Conservation (phyloP, 2,797 vertebrate species). For the Coracias cyanogaster region DNA sequence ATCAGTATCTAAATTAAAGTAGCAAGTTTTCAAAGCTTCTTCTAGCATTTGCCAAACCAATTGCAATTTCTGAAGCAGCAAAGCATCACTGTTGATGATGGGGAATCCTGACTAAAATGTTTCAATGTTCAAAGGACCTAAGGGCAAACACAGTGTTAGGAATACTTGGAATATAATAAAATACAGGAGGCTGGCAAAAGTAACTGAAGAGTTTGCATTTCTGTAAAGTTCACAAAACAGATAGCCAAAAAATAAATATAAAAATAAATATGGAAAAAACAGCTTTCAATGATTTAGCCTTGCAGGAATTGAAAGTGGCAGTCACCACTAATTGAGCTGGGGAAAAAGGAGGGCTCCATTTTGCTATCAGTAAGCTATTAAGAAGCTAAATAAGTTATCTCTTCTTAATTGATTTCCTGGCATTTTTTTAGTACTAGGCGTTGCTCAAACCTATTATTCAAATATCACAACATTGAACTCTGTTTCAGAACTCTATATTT, state of each 20-base stretch:
- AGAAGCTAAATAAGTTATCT: neutral
- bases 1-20: neutral
- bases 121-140: neutral
- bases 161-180: neutral
- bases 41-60: neutral
- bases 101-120: neutral
- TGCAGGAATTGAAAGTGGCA: neutral
- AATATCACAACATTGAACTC: neutral
- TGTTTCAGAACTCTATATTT: neutral
- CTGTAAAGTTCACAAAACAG: neutral
- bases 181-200: neutral
- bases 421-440: neutral
- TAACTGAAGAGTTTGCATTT: neutral
- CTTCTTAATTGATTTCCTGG: neutral
- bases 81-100: neutral
- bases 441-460: neutral
- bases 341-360: neutral
- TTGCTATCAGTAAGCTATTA: neutral
- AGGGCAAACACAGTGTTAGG: neutral
- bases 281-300: neutral
- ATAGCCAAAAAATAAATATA: neutral
- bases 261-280: neutral
- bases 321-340: rapidly evolving
- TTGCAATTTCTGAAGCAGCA: neutral
- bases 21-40: neutral